A percentile compares a stretch with the other conserved stretches of the same genome.
Conservation (phyloP, 2,797 vertebrate species). For the Setipinna tenuifilis region DNA sequence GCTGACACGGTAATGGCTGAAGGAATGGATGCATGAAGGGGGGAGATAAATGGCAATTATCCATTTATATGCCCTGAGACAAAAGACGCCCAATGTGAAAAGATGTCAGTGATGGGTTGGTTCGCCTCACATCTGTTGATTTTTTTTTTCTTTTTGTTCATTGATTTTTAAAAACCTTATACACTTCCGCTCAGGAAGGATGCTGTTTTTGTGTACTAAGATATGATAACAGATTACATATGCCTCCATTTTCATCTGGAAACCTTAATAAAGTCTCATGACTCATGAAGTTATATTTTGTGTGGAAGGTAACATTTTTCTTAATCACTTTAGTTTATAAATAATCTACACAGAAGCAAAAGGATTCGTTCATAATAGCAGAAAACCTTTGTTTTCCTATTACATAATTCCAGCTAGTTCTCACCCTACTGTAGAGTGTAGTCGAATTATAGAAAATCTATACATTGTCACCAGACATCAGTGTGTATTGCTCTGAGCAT, state of each 20-base stretch:
- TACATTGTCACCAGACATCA: neutral
- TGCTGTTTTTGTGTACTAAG: neutral
- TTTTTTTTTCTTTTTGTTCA: neutral
- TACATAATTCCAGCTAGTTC: neutral
- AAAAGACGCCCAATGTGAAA: neutral
- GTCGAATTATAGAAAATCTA: constrained; percentile 41
- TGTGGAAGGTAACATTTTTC: neutral
- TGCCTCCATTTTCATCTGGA: neutral
- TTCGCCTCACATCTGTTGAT: neutral
- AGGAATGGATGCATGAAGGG: neutral
- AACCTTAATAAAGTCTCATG: neutral
- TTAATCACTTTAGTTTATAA: neutral
- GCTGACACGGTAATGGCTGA: constrained; percentile 1
- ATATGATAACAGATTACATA: neutral
- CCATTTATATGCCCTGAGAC: neutral
- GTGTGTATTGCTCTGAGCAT: neutral
- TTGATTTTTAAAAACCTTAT: neutral
- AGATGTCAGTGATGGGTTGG: neutral
- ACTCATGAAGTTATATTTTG: neutral
- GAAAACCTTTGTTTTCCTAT: neutral
- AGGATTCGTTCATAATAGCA: neutral
- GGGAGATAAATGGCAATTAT: constrained; percentile 7
- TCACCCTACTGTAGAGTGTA: neutral
- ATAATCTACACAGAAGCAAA: neutral
- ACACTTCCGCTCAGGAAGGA: neutral